Percentiles rank a stretch among this genome's conserved stretches.
Conservation (phyloP, 2,797 vertebrate genomes). For the Rhynchonycteris naso region DNA sequence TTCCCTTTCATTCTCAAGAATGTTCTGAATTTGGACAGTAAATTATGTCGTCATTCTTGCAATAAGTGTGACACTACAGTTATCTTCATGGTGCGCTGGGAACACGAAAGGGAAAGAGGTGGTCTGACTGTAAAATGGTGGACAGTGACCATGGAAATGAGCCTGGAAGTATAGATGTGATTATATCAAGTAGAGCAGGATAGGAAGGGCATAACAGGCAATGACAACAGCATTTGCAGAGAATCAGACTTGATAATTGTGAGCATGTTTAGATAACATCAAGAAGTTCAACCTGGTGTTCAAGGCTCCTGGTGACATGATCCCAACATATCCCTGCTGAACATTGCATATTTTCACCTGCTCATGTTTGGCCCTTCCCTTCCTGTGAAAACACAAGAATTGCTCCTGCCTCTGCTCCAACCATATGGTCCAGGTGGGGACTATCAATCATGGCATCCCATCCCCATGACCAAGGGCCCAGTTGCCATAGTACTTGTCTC, state of each 20-base stretch:
- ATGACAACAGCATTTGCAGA: not conserved
- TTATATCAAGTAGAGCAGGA: not conserved
- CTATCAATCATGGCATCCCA: not conserved
- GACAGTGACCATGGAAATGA: not conserved
- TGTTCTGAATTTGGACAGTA: not conserved
- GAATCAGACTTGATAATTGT: not conserved
- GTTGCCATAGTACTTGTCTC: not conserved
- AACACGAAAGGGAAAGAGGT: not conserved
- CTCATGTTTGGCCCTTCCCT: not conserved
- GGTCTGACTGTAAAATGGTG: not conserved
- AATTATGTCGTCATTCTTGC: not conserved
- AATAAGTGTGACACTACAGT: not conserved
- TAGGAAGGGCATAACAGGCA: not conserved
- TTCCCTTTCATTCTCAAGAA: conserved; percentile 47
- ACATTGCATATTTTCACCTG: conserved; percentile 34
- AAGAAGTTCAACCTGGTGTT: not conserved
- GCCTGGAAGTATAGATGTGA: not conserved
- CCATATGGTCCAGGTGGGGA: not conserved
- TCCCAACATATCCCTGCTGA: not conserved
- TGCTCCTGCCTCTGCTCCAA: not conserved
- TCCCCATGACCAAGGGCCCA: not conserved
- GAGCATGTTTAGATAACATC: conserved; percentile 4
- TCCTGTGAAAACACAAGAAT: conserved; percentile 14
- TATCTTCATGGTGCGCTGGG: not conserved
- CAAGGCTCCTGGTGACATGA: not conserved